Evolutionary conservation across 2,888 invertebrate genomes (phyloP).

Genomic region (Andrena praecox): DNA sequence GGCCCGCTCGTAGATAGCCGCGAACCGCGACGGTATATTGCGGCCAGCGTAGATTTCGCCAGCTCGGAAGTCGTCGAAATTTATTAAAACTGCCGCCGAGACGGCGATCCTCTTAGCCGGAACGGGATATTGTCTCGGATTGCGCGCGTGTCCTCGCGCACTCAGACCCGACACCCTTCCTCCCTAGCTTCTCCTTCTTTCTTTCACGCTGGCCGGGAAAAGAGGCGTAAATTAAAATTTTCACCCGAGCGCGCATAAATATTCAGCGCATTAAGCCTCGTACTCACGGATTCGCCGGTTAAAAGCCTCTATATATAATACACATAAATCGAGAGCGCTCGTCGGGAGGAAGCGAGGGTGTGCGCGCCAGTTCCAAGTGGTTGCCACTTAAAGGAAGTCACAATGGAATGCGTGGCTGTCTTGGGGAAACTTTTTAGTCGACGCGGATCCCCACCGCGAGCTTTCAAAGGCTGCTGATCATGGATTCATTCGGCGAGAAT

Average conservation of each 20-base stretch:
- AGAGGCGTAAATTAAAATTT: slow-evolving; percentile 65
- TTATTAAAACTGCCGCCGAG: slow-evolving; percentile 63
- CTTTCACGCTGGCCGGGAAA: slow-evolving; percentile 22
- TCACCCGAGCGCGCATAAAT: slow-evolving; percentile 71
- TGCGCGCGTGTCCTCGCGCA: slow-evolving; percentile 47
- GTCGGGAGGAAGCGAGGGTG: slow-evolving; percentile 30
- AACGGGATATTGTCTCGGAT: slow-evolving; percentile 67
- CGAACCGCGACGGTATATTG: slow-evolving; percentile 17
- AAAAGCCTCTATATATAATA: slow-evolving; percentile 76
- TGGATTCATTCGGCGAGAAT: slow-evolving; percentile 4
- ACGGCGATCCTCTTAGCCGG: slow-evolving; percentile 42
- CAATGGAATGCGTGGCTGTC: slow-evolving; percentile 3
- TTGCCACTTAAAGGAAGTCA: slow-evolving; percentile 46
- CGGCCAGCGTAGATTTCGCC: slow-evolving; percentile 40
- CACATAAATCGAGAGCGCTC: slow-evolving; percentile 66
- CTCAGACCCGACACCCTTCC: background rate
- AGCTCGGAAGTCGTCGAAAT: slow-evolving; percentile 58
- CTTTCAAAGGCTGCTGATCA: background rate
- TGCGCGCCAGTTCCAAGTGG: background rate
- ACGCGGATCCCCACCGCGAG: background rate
- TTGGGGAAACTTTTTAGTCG: background rate
- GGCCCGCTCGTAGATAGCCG: slow-evolving; percentile 7
- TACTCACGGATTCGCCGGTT: slow-evolving; percentile 66
- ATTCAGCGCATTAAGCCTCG: slow-evolving; percentile 66
- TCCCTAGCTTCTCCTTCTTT: background rate